phyloP scores from a whole-genome alignment of 2,888 invertebrate genomes.

The Gortyna flavago region DNA sequence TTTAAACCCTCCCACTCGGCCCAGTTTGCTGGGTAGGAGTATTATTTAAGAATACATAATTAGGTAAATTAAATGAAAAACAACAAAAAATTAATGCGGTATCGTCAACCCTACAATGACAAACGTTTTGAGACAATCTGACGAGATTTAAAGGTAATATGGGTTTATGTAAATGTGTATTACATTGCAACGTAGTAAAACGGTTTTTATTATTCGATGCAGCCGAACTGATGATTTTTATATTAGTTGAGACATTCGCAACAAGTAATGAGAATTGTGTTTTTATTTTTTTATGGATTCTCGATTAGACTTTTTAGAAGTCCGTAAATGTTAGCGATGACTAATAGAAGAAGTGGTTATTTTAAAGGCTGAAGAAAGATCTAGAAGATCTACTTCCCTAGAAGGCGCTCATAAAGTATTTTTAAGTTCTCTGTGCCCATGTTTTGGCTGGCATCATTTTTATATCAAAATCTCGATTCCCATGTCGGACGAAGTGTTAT shows the following conservation, averaged over 20 bases:
- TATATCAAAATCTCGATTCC: neutral
- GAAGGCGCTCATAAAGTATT: no score
- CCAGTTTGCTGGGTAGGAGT: no score
- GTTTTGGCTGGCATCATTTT: neutral
- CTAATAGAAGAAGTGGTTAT: no score
- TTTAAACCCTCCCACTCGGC: no score
- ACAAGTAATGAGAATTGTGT: no score
- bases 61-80: neutral
- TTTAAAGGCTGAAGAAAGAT: no score
- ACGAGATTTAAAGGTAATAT: constrained; percentile 73
- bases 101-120: constrained; percentile 47
- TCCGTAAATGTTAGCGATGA: neutral
- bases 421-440: neutral
- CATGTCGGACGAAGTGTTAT: no score
- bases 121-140: constrained; percentile 70
- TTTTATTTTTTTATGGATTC: no score
- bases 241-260: neutral
- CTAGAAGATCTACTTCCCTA: no score
- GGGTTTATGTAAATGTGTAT: constrained; percentile 74
- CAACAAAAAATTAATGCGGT: neutral
- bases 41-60: no score
- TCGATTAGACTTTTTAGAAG: neutral
- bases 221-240: constrained; percentile 22
- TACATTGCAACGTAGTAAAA: constrained; percentile 58
- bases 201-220: constrained; percentile 49